Conservation (phyloP, 2,113 vertebrate species). For the Neomonachus schauinslandi region DNA sequence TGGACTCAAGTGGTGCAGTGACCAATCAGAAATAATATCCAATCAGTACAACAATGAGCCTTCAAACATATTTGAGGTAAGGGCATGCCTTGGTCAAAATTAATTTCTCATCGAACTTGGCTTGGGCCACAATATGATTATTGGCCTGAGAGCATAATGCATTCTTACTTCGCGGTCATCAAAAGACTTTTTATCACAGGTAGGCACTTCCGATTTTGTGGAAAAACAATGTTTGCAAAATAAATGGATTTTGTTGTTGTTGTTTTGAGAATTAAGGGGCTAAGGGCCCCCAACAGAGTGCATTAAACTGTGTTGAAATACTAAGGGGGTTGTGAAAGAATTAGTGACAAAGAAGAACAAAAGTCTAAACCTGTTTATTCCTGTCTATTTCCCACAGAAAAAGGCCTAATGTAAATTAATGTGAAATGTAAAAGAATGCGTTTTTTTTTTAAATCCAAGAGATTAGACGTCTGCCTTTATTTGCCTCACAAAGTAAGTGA, state of each 20-base stretch:
- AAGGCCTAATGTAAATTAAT: background rate
- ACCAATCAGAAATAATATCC: conserved; percentile 99
- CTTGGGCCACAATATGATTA: background rate
- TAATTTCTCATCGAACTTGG: conserved; percentile 56
- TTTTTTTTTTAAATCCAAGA: conserved; percentile 31
- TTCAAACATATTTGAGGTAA: conserved; percentile 98
- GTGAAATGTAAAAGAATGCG: background rate
- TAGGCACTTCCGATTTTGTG: background rate
- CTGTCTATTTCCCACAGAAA: conserved; percentile 29
- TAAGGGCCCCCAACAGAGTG: conserved; percentile 28
- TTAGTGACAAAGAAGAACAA: conserved; percentile 62
- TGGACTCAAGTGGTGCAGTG: conserved; percentile 99
- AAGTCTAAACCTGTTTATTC: conserved; percentile 59
- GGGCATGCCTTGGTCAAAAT: conserved; percentile 39
- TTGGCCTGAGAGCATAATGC: background rate
- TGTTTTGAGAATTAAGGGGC: conserved; percentile 36
- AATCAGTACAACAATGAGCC: conserved; percentile 97
- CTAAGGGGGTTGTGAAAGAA: conserved; percentile 67
- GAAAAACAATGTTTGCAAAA: conserved; percentile 50
- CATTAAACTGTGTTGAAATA: conserved; percentile 56
- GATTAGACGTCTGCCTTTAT: background rate
- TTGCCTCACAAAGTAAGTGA: conserved; percentile 42
- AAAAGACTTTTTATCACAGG: conserved; percentile 14
- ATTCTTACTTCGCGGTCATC: background rate
- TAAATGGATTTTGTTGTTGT: background rate